These are phyloP conservation scores for Hippocampus mohnikei DNA, from an alignment of 2,113 vertebrate genomes.

Conservation along the genomic window DNA sequence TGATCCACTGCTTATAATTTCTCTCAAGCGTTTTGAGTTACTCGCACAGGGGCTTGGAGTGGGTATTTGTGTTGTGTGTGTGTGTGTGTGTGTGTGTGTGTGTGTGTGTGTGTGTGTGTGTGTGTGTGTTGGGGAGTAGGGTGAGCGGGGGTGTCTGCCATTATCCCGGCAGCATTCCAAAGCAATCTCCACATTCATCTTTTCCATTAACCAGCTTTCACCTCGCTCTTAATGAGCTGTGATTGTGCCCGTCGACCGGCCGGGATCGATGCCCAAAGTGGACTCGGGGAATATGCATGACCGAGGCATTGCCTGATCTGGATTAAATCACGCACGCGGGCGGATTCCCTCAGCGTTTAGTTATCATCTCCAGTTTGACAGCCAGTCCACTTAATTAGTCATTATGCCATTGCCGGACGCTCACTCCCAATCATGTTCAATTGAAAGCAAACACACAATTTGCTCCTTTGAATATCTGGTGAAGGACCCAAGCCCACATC, in stretches of 20 bases:
- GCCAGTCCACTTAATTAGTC: slow-evolving; percentile 36
- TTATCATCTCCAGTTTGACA: slow-evolving; percentile 32
- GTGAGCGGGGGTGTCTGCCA: slow-evolving; percentile 27
- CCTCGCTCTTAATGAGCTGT: slow-evolving; percentile 65
- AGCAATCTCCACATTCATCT: slow-evolving; percentile 59
- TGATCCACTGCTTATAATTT: background rate
- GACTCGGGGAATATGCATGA: slow-evolving; percentile 32
- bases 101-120: background rate
- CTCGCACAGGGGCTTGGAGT: background rate
- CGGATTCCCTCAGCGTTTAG: slow-evolving; percentile 12
- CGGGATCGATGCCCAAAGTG: slow-evolving; percentile 51
- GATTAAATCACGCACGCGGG: slow-evolving; percentile 18
- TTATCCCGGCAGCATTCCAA: slow-evolving; percentile 51
- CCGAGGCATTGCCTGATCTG: slow-evolving; percentile 3
- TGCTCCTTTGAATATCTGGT: background rate
- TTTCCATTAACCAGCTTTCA: slow-evolving; percentile 68
- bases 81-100: too few species aligned
- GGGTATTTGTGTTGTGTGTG: background rate
- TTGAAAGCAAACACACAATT: background rate
- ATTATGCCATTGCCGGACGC: slow-evolving; percentile 14
- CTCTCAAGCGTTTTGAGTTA: background rate
- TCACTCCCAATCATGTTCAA: background rate
- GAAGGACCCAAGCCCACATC: background rate
- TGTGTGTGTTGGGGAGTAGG: background rate
- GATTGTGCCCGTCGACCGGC: slow-evolving; percentile 41